A percentile compares a stretch with the other conserved stretches of the same genome.
Conservation (phyloP, 37 sponge, comb jelly and placozoan genomes). For the Haliclona indistincta region DNA sequence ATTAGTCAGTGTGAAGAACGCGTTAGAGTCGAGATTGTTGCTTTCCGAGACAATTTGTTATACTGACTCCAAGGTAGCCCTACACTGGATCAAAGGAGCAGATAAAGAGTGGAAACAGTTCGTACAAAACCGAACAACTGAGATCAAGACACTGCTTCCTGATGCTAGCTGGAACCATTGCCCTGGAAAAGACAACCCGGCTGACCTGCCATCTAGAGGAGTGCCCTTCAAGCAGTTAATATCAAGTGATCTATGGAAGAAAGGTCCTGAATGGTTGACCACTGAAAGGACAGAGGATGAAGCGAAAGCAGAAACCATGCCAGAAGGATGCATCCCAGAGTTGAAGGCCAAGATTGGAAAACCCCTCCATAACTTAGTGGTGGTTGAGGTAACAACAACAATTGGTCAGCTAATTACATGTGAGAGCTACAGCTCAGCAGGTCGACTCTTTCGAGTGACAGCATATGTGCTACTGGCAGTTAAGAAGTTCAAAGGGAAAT, state of each 20-base stretch:
- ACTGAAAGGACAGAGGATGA: too few relatives aligned
- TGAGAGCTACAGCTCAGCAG: neutral
- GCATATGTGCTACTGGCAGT: constrained; percentile 12
- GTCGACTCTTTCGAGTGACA: neutral
- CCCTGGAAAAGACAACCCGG: too few relatives aligned
- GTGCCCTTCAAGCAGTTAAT: neutral
- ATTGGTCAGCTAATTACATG: neutral
- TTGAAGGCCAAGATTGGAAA: constrained; percentile 4
- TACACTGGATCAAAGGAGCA: constrained; percentile 25
- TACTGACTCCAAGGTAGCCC: constrained; percentile 36
- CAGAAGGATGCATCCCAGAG: neutral
- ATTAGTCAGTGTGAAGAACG: neutral
- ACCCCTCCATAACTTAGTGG: neutral
- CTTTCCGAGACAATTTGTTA: constrained; percentile 6
- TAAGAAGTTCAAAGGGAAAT: neutral
- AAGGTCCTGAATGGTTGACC: constrained; percentile 1
- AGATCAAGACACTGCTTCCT: constrained; percentile 15
- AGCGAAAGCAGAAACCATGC: neutral
- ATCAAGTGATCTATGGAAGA: neutral
- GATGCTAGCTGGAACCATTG: neutral
- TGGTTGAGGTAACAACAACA: neutral
- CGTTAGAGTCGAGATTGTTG: neutral
- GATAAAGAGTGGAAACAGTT: constrained; percentile 35
- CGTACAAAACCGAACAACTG: constrained; percentile 23
- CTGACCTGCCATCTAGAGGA: too few relatives aligned